A percentile compares a stretch with the other conserved stretches of the same genome.
phyloP scores from a whole-genome alignment of 2,888 invertebrate genomes.

The Tetragonisca angustula region DNA sequence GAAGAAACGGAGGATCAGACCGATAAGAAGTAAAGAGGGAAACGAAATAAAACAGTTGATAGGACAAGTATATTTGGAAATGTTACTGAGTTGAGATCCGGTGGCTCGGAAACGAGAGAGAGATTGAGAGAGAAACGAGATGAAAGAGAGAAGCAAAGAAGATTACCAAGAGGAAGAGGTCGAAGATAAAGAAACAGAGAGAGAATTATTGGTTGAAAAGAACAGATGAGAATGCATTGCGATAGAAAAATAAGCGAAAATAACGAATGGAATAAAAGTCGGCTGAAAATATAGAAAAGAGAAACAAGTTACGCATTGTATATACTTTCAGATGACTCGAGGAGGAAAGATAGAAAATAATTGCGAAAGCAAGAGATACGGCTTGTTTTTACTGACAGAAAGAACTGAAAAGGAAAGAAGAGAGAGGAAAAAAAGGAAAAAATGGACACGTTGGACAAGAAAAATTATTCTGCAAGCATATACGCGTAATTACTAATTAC shows the following conservation, averaged over 20 bases:
- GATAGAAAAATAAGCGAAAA: constrained; percentile 33
- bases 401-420: no score
- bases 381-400: constrained; percentile 14
- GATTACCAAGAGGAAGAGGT: constrained; percentile 37
- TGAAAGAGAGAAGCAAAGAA: constrained; percentile 18
- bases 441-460: constrained; percentile 4
- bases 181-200: constrained; percentile 42
- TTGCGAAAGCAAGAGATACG: constrained; percentile 44
- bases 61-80: constrained; percentile 60
- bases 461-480: constrained; percentile 6
- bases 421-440: not conserved
- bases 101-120: constrained; percentile 40
- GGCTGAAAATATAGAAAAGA: not conserved
- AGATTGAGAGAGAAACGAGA: constrained; percentile 46
- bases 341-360: constrained; percentile 37
- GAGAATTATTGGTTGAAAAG: constrained; percentile 31
- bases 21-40: not conserved
- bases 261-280: constrained; percentile 34
- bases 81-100: constrained; percentile 58
- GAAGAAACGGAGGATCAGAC: not conserved
- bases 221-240: constrained; percentile 20
- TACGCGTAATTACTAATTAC: not conserved
- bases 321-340: constrained; percentile 19
- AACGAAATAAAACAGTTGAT: constrained; percentile 19
- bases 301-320: constrained; percentile 26